phyloP scores from a whole-genome alignment of 1,140 invertebrate genomes.

The Drosophila subpulchrella region DNA sequence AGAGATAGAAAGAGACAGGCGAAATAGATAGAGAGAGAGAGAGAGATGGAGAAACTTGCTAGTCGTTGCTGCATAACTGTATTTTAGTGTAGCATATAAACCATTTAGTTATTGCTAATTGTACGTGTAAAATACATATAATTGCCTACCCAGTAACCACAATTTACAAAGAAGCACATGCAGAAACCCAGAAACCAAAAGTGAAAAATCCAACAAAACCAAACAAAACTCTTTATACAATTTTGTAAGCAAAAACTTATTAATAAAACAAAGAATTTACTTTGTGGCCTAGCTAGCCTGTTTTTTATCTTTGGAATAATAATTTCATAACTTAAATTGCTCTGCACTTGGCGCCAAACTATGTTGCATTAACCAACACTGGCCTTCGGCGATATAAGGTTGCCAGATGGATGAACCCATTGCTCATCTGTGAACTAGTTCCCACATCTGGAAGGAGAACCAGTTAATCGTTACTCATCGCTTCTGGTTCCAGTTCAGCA shows the following conservation, averaged over 20 bases:
- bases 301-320: background rate
- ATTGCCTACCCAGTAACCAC: conserved; percentile 47
- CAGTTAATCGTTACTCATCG: conserved; percentile 1
- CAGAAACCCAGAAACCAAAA: conserved; percentile 5
- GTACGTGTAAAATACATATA: conserved; percentile 45
- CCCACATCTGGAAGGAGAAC: background rate
- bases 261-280: conserved; percentile 68
- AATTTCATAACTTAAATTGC: background rate
- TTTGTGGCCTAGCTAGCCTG: conserved; percentile 32
- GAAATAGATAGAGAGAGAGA: background rate
- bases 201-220: conserved; percentile 29
- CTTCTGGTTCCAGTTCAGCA: background rate
- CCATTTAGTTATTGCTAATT: conserved; percentile 58
- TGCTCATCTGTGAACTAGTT: background rate
- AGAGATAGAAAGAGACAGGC: conserved; percentile 15
- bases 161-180: conserved; percentile 50
- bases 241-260: conserved; percentile 68
- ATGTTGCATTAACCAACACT: background rate
- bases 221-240: conserved; percentile 59
- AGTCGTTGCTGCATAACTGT: conserved; percentile 69
- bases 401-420: background rate
- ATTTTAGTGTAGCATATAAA: conserved; percentile 61
- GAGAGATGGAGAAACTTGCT: conserved; percentile 49
- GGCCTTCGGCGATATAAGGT: background rate
- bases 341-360: background rate